These are phyloP conservation scores for Coreius guichenoti DNA, from an alignment of 2,797 vertebrate genomes.

Conservation along the genomic window DNA sequence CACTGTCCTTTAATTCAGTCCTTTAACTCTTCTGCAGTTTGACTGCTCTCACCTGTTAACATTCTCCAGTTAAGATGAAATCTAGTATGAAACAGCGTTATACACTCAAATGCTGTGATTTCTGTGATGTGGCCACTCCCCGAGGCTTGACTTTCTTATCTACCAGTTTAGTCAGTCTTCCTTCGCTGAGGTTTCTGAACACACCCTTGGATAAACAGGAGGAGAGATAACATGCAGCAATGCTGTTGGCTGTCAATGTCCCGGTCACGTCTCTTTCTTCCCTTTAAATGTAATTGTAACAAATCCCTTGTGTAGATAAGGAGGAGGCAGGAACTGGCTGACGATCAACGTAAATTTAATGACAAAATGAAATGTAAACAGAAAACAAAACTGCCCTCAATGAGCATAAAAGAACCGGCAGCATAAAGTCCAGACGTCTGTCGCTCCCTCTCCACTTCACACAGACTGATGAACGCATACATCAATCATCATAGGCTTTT, in stretches of 20 bases:
- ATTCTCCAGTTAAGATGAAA: too few relatives aligned
- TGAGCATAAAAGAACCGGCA: not conserved
- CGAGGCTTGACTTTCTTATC: slow-evolving; percentile 49
- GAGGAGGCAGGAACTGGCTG: not conserved
- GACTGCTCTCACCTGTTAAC: not conserved
- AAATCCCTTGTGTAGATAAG: not conserved
- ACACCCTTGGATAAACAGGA: slow-evolving; percentile 60
- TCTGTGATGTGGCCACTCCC: slow-evolving; percentile 39
- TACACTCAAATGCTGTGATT: slow-evolving; percentile 4
- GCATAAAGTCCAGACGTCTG: not conserved
- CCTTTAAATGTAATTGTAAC: not conserved
- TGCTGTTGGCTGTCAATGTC: not conserved
- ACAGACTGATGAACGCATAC: not conserved
- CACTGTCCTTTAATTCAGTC: not conserved
- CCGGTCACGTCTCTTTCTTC: not conserved
- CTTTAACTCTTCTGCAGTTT: not conserved
- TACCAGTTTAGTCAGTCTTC: slow-evolving; percentile 42
- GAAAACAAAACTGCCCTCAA: not conserved
- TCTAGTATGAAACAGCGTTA: not conserved
- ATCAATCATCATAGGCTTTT: not conserved
- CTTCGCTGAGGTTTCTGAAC: slow-evolving; percentile 37
- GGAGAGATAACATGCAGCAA: slow-evolving; percentile 28
- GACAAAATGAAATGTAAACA: not conserved
- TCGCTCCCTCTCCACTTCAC: not conserved
- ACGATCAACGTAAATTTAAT: not conserved